These are phyloP conservation scores for Agapostemon virescens DNA, from an alignment of 2,888 invertebrate genomes.

Conservation along the genomic window DNA sequence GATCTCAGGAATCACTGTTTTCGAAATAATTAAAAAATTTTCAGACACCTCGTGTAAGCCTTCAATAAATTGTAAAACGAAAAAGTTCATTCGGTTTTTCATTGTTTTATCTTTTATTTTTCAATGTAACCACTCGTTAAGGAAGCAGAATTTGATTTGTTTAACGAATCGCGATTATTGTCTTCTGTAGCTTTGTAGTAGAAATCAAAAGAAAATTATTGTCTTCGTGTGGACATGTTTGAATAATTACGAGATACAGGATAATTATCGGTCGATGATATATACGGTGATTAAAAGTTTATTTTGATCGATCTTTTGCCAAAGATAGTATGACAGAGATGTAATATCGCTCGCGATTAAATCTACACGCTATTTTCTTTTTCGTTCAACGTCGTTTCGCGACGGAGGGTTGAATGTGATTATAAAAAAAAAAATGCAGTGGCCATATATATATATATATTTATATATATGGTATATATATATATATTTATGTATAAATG, in stretches of 20 bases:
- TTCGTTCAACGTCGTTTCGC: conserved; percentile 34
- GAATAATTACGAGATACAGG: background rate
- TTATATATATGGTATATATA: conserved; percentile 41
- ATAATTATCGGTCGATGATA: background rate
- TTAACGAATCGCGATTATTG: background rate
- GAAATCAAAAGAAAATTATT: background rate
- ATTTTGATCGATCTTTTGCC: conserved; percentile 3
- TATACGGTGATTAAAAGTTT: background rate
- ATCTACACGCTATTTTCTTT: conserved; percentile 4
- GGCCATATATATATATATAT: conserved; percentile 61
- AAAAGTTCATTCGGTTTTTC: background rate
- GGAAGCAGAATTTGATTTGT: background rate
- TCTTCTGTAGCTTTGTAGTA: background rate
- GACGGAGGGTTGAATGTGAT: conserved; percentile 55
- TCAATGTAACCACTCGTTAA: background rate
- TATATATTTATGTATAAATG: conserved; percentile 68
- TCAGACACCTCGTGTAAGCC: background rate
- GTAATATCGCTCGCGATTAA: conserved; percentile 12
- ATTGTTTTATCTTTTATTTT: background rate
- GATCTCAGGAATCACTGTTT: too few species aligned
- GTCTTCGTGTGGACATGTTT: background rate
- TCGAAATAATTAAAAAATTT: background rate
- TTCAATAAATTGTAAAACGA: background rate
- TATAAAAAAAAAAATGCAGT: conserved; percentile 51
- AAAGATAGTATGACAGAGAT: conserved; percentile 4